These are phyloP conservation scores for Hybos culiciformis DNA, from an alignment of 2,888 invertebrate genomes.

Conservation along the genomic window DNA sequence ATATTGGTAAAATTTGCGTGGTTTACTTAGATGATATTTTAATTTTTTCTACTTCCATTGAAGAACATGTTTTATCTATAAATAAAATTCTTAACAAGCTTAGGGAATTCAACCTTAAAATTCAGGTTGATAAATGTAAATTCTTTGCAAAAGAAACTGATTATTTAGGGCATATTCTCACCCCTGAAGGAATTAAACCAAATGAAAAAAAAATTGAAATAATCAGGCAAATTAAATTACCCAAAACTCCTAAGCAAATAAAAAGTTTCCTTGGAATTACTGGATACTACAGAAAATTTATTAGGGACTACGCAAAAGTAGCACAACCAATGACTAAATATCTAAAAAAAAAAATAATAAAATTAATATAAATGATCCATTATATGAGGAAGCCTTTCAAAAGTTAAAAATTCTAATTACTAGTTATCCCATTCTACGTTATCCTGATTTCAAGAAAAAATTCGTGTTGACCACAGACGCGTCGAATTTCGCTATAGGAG, in stretches of 20 bases:
- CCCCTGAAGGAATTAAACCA: slow-evolving; percentile 5
- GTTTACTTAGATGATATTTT: no score
- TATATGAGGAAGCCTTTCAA: slow-evolving; percentile 13
- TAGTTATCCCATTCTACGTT: slow-evolving; percentile 6
- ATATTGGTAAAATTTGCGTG: no score
- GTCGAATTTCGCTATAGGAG: neutral
- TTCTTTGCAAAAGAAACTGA: slow-evolving; percentile 8
- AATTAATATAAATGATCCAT: slow-evolving; percentile 11
- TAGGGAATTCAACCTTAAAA: slow-evolving; percentile 6
- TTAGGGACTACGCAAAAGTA: slow-evolving; percentile 8
- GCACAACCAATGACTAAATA: slow-evolving; percentile 7
- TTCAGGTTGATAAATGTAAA: slow-evolving; percentile 9
- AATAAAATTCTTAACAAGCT: slow-evolving; percentile 7
- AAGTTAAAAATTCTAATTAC: slow-evolving; percentile 8
- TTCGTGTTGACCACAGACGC: slow-evolving; percentile 1
- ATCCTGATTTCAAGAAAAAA: slow-evolving; percentile 5
- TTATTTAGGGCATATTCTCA: slow-evolving; percentile 8
- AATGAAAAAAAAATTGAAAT: slow-evolving; percentile 8
- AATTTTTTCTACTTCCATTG: no score
- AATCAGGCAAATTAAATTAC: slow-evolving; percentile 5
- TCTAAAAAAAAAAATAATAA: slow-evolving; percentile 2
- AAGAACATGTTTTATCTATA: no score
- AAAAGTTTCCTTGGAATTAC: slow-evolving; percentile 9
- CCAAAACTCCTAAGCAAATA: slow-evolving; percentile 9
- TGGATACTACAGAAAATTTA: slow-evolving; percentile 8